Base-by-base conservation (phyloP, 2,113 vertebrate species). In the Lutjanus erythropterus region DNA sequence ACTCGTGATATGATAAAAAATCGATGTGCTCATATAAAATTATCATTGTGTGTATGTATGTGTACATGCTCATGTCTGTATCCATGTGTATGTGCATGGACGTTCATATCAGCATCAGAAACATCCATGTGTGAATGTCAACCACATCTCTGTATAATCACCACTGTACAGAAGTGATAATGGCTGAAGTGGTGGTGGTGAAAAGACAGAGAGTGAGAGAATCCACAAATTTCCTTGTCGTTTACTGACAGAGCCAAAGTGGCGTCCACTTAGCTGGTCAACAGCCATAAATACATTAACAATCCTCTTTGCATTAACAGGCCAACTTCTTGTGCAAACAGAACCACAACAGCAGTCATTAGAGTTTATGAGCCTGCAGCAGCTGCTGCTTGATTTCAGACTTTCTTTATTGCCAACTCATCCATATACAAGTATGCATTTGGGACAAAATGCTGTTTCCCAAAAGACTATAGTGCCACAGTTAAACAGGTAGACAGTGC, bases 231-330 rank as follows among this genome's bases (percentile, higher is more conserved):
- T 78, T 88, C 41, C 55, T 11, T 23, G 76, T 85, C 58, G 11
- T 77, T 86, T 84, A 86, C 58, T 74, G 84, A 88, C 71, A 73
- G 69, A 68, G 72, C 84, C 74, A 78, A 86, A 89, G 79, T 89
- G 88, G 56, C 72, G 41, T 49, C 84, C 84, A 89, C 89, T 91
- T 88, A 89, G 87, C 81, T 78, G 85, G 85, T 84, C 78, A 83
- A 78, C 69, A 71, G 75, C 90, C 89, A 79, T 84, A 83, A 93
- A 90, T 88, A 90, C 91, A 92, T 91, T 92, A 92, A 92, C 81
- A 84, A 52, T 42, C 58, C 68, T 84, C 66, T 75, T 42, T 90
- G 85, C 89, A 88, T 90, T 90, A 86, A 69, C 33, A 10, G 49
- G 53, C 9, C 19, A 70, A 78, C 74, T 44, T 65, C 61, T 87